Conservation (phyloP, 2,888 invertebrate species). For the Danaus chrysippus region DNA sequence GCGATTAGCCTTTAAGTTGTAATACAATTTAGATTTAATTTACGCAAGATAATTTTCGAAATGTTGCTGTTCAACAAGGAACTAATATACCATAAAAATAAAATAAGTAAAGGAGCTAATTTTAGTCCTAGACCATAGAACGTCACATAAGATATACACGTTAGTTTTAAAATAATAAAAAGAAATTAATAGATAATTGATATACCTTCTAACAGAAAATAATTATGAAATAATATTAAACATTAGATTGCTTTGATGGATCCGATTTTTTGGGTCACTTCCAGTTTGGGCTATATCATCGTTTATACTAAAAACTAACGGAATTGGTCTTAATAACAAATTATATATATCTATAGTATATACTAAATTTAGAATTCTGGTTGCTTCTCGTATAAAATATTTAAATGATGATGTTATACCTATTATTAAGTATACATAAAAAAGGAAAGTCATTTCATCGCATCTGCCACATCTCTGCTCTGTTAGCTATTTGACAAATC, state of each 20-base stretch:
- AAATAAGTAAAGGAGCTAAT: background rate
- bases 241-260: constrained; percentile 10
- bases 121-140: too few relatives aligned
- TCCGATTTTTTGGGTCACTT: constrained; percentile 24
- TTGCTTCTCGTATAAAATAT: constrained; percentile 15
- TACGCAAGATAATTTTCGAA: constrained; percentile 33
- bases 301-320: constrained; percentile 1
- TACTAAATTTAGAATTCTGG: constrained; percentile 8
- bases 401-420: constrained; percentile 21
- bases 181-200: too few relatives aligned
- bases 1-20: constrained; percentile 52
- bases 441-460: constrained; percentile 8
- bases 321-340: constrained; percentile 4
- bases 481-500: constrained; percentile 24
- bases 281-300: background rate
- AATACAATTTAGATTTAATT: constrained; percentile 38
- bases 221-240: too few relatives aligned
- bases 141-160: too few relatives aligned
- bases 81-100: constrained; percentile 32
- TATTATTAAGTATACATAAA: constrained; percentile 20
- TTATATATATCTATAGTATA: constrained; percentile 7
- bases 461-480: constrained; percentile 9
- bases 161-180: too few relatives aligned
- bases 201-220: too few relatives aligned
- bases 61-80: constrained; percentile 34